Percentiles rank a stretch among this genome's conserved stretches.
phyloP scores from a whole-genome alignment of 2,888 invertebrate species.

The Pandemis corylana region DNA sequence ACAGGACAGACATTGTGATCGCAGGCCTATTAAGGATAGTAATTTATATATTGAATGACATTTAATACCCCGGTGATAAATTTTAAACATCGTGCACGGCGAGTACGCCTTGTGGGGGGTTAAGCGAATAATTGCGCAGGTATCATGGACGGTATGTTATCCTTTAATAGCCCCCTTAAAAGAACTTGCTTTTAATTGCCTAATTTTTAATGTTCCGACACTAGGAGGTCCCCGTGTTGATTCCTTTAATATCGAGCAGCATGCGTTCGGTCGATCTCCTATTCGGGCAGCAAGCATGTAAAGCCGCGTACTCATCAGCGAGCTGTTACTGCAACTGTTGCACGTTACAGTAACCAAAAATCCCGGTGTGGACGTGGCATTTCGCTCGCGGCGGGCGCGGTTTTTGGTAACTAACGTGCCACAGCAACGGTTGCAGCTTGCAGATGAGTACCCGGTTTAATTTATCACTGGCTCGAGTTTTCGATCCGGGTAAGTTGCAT shows the following conservation, averaged over 20 bases:
- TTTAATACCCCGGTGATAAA: conserved; percentile 74
- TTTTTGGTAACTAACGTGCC: too few species aligned
- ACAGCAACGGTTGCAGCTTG: too few species aligned
- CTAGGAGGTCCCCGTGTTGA: conserved; percentile 64
- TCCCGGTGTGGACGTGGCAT: too few species aligned
- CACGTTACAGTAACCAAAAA: too few species aligned
- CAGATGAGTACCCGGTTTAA: background rate
- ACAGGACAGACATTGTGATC: conserved; percentile 56
- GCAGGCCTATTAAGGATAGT: conserved; percentile 60
- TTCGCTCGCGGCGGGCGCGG: too few species aligned
- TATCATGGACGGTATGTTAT: conserved; percentile 64
- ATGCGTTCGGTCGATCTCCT: background rate
- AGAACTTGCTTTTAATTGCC: conserved; percentile 76
- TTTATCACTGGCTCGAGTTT: conserved; percentile 20
- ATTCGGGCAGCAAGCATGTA: background rate
- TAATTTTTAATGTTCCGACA: conserved; percentile 68
- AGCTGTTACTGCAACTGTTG: too few species aligned
- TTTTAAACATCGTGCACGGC: conserved; percentile 61
- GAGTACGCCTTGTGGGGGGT: conserved; percentile 68
- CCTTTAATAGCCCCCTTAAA: conserved; percentile 76
- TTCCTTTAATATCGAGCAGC: conserved; percentile 37
- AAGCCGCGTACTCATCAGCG: too few species aligned
- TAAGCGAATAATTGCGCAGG: conserved; percentile 63
- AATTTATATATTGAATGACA: conserved; percentile 73
- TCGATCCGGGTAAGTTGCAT: conserved; percentile 7